phyloP scores from a whole-genome alignment of 2,888 invertebrate genomes.

The Cyrtodaria siliqua region DNA sequence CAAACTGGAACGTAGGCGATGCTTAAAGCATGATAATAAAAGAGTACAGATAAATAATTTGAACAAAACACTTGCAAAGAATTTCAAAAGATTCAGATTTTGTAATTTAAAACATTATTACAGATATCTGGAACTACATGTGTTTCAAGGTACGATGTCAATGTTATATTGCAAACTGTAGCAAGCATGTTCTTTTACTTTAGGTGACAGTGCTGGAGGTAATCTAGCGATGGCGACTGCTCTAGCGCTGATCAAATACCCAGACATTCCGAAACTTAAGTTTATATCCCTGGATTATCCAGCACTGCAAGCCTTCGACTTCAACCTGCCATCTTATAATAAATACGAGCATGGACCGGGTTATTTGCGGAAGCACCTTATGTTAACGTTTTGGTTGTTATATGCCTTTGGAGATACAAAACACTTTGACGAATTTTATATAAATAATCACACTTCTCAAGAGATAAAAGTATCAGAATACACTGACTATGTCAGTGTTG shows the following conservation, averaged over 20 bases:
- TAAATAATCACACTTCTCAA: slow-evolving; percentile 40
- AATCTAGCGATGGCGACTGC: slow-evolving; percentile 70
- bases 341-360: slow-evolving; percentile 54
- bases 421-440: slow-evolving; percentile 6
- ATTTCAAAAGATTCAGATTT: not conserved
- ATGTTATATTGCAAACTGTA: no score
- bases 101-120: no score
- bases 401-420: slow-evolving; percentile 60
- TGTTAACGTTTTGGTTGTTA: slow-evolving; percentile 59
- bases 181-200: no score
- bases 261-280: slow-evolving; percentile 40
- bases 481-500: slow-evolving; percentile 24
- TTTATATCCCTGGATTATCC: slow-evolving; percentile 65
- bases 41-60: no score
- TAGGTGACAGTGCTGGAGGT: slow-evolving; percentile 77
- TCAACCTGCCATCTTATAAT: slow-evolving; percentile 75
- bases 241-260: slow-evolving; percentile 52
- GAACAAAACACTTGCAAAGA: no score
- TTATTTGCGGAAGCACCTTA: slow-evolving; percentile 40
- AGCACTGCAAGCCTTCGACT: slow-evolving; percentile 77
- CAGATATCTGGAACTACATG: no score
- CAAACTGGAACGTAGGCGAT: no score
- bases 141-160: no score
- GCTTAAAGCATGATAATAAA: no score
- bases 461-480: slow-evolving; percentile 37